Percentiles rank a stretch among this genome's conserved stretches.
Conservation (phyloP, 2,888 invertebrate species). For the Volucella bombylans region DNA sequence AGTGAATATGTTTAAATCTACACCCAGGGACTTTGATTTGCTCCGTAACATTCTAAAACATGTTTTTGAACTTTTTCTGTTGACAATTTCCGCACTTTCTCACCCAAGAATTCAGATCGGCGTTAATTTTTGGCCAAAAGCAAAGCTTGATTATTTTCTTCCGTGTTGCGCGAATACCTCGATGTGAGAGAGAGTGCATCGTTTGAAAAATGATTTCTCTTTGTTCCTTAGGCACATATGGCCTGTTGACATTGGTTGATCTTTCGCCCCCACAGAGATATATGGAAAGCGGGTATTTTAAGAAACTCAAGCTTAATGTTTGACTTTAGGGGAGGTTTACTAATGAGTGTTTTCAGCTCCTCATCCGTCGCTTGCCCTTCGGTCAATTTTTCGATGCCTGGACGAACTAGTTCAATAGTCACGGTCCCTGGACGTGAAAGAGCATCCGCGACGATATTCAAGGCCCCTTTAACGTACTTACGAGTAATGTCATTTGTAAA, state of each 20-base stretch:
- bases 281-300: conserved; percentile 18
- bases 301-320: conserved; percentile 7
- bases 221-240: conserved; percentile 8
- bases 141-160: conserved; percentile 43
- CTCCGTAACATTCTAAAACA: conserved; percentile 21
- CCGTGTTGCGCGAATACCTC: conserved; percentile 27
- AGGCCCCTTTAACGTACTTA: conserved; percentile 17
- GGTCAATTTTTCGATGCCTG: conserved; percentile 14
- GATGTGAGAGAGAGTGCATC: conserved; percentile 11
- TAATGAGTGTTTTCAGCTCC: not conserved
- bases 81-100: conserved; percentile 38
- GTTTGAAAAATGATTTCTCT: conserved; percentile 9
- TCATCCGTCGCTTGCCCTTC: conserved; percentile 10
- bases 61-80: conserved; percentile 60
- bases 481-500: conserved; percentile 32
- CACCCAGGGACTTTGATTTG: conserved; percentile 27
- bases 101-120: conserved; percentile 37
- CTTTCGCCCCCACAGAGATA: conserved; percentile 38
- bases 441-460: conserved; percentile 20
- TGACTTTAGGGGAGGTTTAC: not conserved
- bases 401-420: conserved; percentile 1
- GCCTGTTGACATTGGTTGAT: conserved; percentile 11
- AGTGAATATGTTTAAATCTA: conserved; percentile 63
- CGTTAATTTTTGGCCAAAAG: conserved; percentile 46
- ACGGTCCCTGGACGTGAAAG: conserved; percentile 35